These are phyloP conservation scores for Habropoda laboriosa DNA, from an alignment of 1,140 invertebrate genomes.

Conservation along the genomic window DNA sequence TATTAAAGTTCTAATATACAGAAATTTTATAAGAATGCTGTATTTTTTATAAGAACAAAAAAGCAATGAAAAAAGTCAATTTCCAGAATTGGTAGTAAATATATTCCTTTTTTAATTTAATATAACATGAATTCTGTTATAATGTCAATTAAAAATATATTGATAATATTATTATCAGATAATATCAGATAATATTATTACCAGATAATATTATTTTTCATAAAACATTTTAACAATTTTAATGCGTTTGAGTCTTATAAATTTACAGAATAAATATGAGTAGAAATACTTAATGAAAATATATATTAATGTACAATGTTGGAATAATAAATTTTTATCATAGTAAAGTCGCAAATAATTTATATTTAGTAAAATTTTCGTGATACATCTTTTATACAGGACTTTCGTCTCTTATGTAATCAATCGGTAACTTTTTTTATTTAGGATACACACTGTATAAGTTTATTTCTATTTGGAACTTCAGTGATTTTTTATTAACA, in stretches of 20 bases:
- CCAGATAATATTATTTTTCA: background rate
- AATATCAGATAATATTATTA: background rate
- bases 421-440: constrained; percentile 14
- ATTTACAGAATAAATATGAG: background rate
- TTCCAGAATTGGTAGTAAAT: constrained; percentile 1
- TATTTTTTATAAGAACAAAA: background rate
- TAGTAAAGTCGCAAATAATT: background rate
- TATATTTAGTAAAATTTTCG: constrained; percentile 1
- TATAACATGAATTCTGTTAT: no score
- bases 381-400: background rate
- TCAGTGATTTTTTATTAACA: background rate
- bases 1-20: background rate
- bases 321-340: background rate
- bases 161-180: no score
- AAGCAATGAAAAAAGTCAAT: constrained; percentile 1
- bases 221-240: background rate
- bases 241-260: no score
- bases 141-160: no score
- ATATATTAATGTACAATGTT: background rate
- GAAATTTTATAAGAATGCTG: background rate
- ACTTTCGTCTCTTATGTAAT: background rate
- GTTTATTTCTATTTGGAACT: background rate
- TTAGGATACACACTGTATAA: background rate
- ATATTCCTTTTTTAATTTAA: constrained; percentile 2
- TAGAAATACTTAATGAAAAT: no score